These are phyloP conservation scores for Polylopha cassiicola DNA, from an alignment of 2,888 invertebrate species.

Conservation along the genomic window DNA sequence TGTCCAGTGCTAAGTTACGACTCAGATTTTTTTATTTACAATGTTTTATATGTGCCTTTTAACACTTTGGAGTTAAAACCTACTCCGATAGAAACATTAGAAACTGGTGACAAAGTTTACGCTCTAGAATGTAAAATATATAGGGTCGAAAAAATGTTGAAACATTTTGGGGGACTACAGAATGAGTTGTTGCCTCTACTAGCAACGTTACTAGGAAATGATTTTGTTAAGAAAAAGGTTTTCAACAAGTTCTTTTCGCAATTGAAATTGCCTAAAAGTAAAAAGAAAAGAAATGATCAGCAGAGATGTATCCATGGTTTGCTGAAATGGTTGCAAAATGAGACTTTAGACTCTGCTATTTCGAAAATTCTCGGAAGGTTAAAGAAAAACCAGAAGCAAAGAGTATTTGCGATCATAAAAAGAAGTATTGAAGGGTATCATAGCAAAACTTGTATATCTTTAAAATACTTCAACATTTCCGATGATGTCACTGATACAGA, in stretches of 20 bases:
- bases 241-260: conserved; percentile 85
- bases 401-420: conserved; percentile 77
- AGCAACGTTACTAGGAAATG: conserved; percentile 92
- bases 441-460: conserved; percentile 74
- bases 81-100: conserved; percentile 32
- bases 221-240: conserved; percentile 83
- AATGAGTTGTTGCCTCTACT: conserved; percentile 85
- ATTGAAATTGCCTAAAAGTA: conserved; percentile 77
- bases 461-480: conserved; percentile 73
- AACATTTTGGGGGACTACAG: conserved; percentile 80
- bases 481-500: conserved; percentile 25
- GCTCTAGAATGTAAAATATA: conserved; percentile 84
- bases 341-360: conserved; percentile 83
- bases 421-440: conserved; percentile 81
- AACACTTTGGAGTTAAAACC: conserved; percentile 78
- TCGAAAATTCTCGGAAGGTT: conserved; percentile 80
- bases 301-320: conserved; percentile 83
- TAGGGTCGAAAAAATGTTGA: conserved; percentile 81
- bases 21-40: conserved; percentile 95
- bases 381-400: conserved; percentile 72
- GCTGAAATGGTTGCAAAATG: conserved; percentile 85
- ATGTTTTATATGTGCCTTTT: conserved; percentile 88
- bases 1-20: conserved; percentile 95
- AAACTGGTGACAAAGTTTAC: conserved; percentile 46
- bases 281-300: conserved; percentile 74